Evolutionary conservation across 1,140 invertebrate species (phyloP), one percentile per base, ranked within the genome.

Genomic region (Euborellia annulipes): DNA sequence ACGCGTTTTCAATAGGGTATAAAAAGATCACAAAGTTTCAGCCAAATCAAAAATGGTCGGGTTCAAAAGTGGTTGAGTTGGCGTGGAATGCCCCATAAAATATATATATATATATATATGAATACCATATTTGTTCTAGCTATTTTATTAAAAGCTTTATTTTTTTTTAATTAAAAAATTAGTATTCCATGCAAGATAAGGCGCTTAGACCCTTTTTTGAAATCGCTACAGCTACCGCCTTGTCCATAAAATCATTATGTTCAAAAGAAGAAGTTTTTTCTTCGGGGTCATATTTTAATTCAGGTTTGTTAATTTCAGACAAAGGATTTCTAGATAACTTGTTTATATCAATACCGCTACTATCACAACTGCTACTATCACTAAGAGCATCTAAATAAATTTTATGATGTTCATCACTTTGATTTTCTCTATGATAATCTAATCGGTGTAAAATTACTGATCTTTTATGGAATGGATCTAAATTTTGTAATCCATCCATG

Each of bases 161-260:
- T 27, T 27, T 27, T 27, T 27, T 27, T 27, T 27, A n/a, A n/a
- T n/a, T n/a, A 27, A 27, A 27, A 6, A 6, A 11, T 27, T 27
- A 27, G 27, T 30, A 46, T n/a, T 46, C 45, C n/a, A 37, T 17
- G 27, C 45, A 22, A 34, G 36, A 39, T 6, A 46, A 58, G 55
- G 70, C 69, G 50, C 72, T 75, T 4, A 79, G 59, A 20, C 78
- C 78, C 57, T 79, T 79, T 52, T 76, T 77, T 57, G 78, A 73
- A 45, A 80, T 79, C 13, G 78, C 78, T 51, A 73, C 76, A 20
- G 71, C 68, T 8, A 80, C 73, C 41, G 78, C 78, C 27, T 73
- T 64, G 62, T 78, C 75, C 42, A 79, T 53, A 54, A 79, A 76
- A 52, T 78, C 72, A 40, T 42, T 45, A 54, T 67, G 61, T 55